Conservation (phyloP, 2,888 invertebrate genomes). For the Dolomedes plantarius region DNA sequence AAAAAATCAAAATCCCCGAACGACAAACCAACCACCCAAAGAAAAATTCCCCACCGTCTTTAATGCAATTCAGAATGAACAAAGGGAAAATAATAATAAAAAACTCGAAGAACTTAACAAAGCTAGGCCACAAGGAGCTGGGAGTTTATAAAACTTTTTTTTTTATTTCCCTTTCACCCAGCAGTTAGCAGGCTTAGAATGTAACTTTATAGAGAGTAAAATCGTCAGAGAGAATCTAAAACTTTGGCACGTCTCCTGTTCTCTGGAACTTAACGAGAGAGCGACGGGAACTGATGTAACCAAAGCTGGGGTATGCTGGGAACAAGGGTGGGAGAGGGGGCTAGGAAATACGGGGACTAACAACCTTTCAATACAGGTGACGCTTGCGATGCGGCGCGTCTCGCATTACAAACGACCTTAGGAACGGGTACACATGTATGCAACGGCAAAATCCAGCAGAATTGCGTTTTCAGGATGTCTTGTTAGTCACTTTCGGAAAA, state of each 20-base stretch:
- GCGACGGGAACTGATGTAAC: conserved; percentile 60
- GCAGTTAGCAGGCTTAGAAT: conserved; percentile 57
- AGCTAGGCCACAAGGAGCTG: conserved; percentile 28
- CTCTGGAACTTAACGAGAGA: conserved; percentile 59
- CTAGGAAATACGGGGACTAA: conserved; percentile 43
- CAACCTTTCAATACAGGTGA: conserved; percentile 71
- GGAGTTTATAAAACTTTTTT: conserved; percentile 44
- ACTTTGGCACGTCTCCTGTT: conserved; percentile 66
- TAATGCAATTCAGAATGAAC: conserved; percentile 54
- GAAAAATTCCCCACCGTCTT: conserved; percentile 45
- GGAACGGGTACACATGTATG: conserved; percentile 10
- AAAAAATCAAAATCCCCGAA: conserved; percentile 28
- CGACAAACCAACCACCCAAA: conserved; percentile 40
- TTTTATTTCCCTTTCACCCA: background rate
- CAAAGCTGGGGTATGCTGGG: conserved; percentile 34
- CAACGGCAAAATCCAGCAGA: background rate
- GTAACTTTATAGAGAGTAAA: conserved; percentile 68
- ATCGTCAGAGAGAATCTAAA: conserved; percentile 67
- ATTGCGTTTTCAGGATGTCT: conserved; percentile 3
- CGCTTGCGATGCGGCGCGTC: conserved; percentile 36
- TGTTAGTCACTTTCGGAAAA: background rate
- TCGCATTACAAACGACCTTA: conserved; percentile 63
- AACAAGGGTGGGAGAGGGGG: background rate
- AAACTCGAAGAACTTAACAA: conserved; percentile 19
- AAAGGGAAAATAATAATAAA: conserved; percentile 34